These are phyloP conservation scores for Melanotaenia duboulayi DNA, from an alignment of 2,113 vertebrate species.

Conservation along the genomic window DNA sequence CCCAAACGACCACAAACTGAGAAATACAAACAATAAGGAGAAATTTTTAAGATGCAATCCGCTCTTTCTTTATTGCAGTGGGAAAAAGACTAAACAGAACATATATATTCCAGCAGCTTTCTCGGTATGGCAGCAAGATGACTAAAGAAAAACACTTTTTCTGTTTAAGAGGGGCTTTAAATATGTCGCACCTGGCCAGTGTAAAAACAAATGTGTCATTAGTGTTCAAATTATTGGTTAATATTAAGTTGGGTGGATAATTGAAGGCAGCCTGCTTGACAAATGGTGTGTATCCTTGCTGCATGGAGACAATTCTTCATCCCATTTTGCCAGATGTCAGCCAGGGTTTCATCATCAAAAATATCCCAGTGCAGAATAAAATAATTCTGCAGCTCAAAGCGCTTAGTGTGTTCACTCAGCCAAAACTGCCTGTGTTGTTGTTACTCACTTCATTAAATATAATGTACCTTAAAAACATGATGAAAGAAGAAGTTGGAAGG, in stretches of 20 bases:
- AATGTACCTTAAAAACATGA: conserved; percentile 17
- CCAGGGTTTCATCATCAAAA: conserved; percentile 33
- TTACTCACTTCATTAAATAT: conserved; percentile 5
- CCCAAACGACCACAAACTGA: conserved; percentile 38
- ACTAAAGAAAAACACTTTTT: conserved; percentile 22
- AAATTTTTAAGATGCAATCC: conserved; percentile 6
- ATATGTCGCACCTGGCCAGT: conserved; percentile 32
- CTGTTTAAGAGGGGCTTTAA: conserved; percentile 3
- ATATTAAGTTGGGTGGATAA: conserved; percentile 30
- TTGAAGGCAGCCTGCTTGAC: conserved; percentile 35
- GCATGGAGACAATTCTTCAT: conserved; percentile 36
- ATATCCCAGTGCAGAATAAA: conserved; percentile 45
- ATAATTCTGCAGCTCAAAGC: conserved; percentile 38
- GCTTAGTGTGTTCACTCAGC: conserved; percentile 40
- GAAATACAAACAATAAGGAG: conserved; percentile 29
- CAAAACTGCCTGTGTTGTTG: conserved; percentile 37
- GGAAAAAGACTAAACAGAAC: background rate
- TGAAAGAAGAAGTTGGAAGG: background rate
- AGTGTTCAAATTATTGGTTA: conserved; percentile 20
- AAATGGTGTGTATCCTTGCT: conserved; percentile 45
- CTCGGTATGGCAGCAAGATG: conserved; percentile 14
- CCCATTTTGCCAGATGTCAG: conserved; percentile 36
- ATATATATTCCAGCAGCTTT: background rate
- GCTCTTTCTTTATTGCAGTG: conserved; percentile 2
- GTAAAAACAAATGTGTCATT: conserved; percentile 38